Conservation (phyloP, 2,113 vertebrate species). For the Ceyx melanurus region DNA sequence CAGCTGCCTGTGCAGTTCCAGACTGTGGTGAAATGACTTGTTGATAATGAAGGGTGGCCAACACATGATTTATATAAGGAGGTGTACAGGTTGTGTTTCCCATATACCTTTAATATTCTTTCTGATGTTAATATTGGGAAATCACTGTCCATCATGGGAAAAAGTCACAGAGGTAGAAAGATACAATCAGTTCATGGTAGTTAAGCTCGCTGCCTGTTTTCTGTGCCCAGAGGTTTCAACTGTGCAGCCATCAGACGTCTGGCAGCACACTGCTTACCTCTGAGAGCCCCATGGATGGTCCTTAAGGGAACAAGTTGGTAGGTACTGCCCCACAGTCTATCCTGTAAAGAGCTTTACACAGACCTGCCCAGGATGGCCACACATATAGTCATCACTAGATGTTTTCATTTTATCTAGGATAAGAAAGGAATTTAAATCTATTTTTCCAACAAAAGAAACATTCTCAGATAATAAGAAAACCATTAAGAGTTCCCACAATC, state of each 20-base stretch:
- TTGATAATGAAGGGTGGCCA: background rate
- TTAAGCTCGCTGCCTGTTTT: background rate
- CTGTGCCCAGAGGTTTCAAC: background rate
- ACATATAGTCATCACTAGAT: background rate
- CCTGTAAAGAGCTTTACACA: background rate
- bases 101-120: background rate
- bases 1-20: background rate
- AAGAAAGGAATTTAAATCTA: background rate
- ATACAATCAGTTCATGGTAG: background rate
- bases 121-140: background rate
- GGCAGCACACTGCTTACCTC: background rate
- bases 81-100: background rate
- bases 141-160: background rate
- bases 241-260: background rate
- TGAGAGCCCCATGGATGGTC: rapidly evolving
- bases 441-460: background rate
- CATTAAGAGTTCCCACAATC: background rate
- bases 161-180: background rate
- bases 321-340: no score
- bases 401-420: background rate
- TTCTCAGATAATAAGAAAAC: background rate
- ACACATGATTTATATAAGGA: background rate
- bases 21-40: background rate
- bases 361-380: background rate
- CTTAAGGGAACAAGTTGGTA: background rate